Conservation (phyloP, 2,113 vertebrate genomes). For the Nymphicus hollandicus region DNA sequence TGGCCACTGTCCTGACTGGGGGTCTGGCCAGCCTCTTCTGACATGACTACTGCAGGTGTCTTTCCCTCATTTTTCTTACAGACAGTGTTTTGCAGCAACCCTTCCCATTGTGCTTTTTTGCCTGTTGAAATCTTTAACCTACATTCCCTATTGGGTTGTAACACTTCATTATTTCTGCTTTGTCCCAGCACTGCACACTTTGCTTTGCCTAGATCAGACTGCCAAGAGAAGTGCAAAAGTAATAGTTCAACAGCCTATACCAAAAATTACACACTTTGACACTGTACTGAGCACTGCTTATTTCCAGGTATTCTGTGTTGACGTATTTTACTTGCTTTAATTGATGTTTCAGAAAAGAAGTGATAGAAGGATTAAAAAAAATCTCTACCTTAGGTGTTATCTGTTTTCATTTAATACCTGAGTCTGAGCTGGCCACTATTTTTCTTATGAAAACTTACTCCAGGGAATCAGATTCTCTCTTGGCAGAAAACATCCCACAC, state of each 20-base stretch:
- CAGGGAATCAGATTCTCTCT: not conserved
- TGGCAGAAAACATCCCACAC: not conserved
- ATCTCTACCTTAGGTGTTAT: not conserved
- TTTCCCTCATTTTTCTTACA: not conserved
- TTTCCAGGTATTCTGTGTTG: not conserved
- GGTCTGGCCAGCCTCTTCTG: not conserved
- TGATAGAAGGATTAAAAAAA: not conserved
- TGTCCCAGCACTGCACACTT: not conserved
- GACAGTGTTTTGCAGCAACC: not conserved
- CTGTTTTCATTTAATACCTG: not conserved
- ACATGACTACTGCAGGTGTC: not conserved
- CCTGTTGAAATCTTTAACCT: slow-evolving; percentile 41
- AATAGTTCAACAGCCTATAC: not conserved
- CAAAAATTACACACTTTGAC: not conserved
- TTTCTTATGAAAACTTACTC: not conserved
- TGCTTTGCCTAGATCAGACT: not conserved
- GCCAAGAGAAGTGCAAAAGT: not conserved
- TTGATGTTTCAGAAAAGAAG: not conserved
- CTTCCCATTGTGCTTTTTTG: not conserved
- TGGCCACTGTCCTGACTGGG: not conserved
- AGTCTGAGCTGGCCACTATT: not conserved
- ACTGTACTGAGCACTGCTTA: not conserved
- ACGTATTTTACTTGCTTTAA: not conserved
- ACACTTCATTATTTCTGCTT: slow-evolving; percentile 43
- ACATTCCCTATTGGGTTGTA: not conserved